Evolutionary conservation across 2,113 vertebrate genomes (phyloP).

Genomic region (Calidris pygmaea): DNA sequence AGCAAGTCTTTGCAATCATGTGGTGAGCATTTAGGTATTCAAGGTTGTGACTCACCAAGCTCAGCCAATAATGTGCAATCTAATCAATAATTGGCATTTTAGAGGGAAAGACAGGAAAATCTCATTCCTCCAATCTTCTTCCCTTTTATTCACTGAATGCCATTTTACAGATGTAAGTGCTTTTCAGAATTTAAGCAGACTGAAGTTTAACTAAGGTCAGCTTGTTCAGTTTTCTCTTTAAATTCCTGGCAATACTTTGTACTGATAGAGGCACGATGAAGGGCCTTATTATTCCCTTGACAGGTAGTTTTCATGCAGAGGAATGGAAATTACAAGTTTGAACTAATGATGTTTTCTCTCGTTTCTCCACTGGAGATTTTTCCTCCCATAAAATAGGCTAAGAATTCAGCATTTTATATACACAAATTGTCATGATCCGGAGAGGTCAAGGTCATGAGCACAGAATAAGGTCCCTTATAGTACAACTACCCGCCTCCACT

Average conservation of each 20-base stretch:
- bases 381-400: neutral
- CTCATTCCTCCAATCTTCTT: neutral
- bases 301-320: conserved; percentile 15
- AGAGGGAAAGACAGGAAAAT: neutral
- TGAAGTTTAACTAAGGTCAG: conserved; percentile 24
- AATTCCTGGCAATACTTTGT: neutral
- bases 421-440: neutral
- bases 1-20: neutral
- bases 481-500: neutral
- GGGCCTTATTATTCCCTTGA: conserved; percentile 16
- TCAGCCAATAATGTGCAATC: neutral
- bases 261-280: neutral
- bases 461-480: neutral
- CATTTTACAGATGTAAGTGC: neutral
- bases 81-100: neutral
- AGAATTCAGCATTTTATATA: neutral
- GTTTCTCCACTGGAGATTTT: neutral
- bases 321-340: conserved; percentile 21
- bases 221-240: neutral
- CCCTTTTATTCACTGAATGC: neutral
- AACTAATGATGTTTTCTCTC: conserved; percentile 4
- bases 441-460: neutral
- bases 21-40: neutral
- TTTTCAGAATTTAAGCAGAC: conserved; percentile 6
- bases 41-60: neutral